Evolutionary conservation across 2,797 vertebrate genomes (phyloP), one percentile per base, ranked within the genome.

Genomic region (Hirundo rustica): DNA sequence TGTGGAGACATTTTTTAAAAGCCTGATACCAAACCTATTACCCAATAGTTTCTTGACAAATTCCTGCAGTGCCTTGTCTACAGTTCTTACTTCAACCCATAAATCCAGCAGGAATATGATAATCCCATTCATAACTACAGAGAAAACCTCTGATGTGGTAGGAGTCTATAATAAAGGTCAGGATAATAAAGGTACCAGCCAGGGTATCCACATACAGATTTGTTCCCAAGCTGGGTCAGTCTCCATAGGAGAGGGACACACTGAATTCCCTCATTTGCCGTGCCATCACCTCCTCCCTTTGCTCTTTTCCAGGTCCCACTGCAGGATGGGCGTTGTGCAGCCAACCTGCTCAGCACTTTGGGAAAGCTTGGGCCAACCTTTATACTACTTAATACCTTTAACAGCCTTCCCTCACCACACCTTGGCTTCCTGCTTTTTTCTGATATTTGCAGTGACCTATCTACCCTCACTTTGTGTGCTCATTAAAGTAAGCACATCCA

Each of bases 131-230:
- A 38, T 38, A 79, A 5, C n/a, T n/a, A 8, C 0, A 2, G 32
- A 83, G 38, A 40, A 91, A 74, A 88, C 26, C 29, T 93, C 54
- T 66, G 42, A 45, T 57, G 42, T 58, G 61, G 5, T 21, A 50
- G 40, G 13, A 68, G n/a, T 13, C 55, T 38, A 12, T 60, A n/a
- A n/a, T n/a, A n/a, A n/a, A n/a, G n/a, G 10, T 30, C n/a, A 32
- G 72, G 53, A 58, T 3, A 9, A 36, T 38, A 11, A 29, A 45
- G 21, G 23, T 40, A 55, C 51, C 5, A 29, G 11, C 34, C 40
- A 68, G 34, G n/a, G 7, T 40, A 36, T 7, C 2, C 4, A 54
- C 2, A 0, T 0, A 53, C 30, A 25, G 57, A 19, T 51, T 61
- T 51, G 11, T 14, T 76, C 55, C 86, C 38, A 73, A 15, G 60